Evolutionary conservation across 2,888 invertebrate species (phyloP).

Genomic region (Gymnoscelis rufifasciata): DNA sequence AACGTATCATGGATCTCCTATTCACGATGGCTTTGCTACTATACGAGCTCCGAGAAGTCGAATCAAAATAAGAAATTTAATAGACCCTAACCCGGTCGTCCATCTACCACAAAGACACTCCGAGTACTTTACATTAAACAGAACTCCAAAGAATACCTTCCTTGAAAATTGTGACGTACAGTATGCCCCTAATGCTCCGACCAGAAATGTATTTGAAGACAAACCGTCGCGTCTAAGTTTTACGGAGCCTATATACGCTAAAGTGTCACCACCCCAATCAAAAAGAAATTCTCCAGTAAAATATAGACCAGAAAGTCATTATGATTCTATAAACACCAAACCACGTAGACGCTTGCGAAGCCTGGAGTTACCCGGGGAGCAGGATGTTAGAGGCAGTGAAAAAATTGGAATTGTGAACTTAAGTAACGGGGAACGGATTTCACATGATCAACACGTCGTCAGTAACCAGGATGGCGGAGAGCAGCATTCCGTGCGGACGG

Average conservation of each 20-base stretch:
- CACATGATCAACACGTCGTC: conserved; percentile 57
- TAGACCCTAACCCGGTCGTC: conserved; percentile 60
- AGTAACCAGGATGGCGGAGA: conserved; percentile 63
- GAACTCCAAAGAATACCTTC: conserved; percentile 64
- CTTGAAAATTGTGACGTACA: conserved; percentile 65
- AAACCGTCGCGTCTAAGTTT: conserved; percentile 63
- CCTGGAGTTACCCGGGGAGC: conserved; percentile 57
- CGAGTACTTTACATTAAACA: conserved; percentile 72
- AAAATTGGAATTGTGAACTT: conserved; percentile 55
- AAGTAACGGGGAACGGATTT: conserved; percentile 64
- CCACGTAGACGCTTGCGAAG: conserved; percentile 70
- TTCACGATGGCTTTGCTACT: conserved; percentile 93
- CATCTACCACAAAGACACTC: conserved; percentile 74
- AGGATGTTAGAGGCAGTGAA: conserved; percentile 51
- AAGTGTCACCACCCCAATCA: conserved; percentile 64
- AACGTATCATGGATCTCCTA: conserved; percentile 77
- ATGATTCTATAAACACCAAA: conserved; percentile 73
- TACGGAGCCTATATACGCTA: conserved; percentile 72
- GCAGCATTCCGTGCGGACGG: conserved; percentile 69
- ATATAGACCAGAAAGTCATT: conserved; percentile 60
- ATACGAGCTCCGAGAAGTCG: conserved; percentile 82
- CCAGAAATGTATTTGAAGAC: conserved; percentile 38
- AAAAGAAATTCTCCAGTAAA: conserved; percentile 60
- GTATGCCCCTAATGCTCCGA: conserved; percentile 49
- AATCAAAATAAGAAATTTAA: conserved; percentile 70